Evolutionary conservation across 2,113 vertebrate species (phyloP).

Genomic region (Numida meleagris): DNA sequence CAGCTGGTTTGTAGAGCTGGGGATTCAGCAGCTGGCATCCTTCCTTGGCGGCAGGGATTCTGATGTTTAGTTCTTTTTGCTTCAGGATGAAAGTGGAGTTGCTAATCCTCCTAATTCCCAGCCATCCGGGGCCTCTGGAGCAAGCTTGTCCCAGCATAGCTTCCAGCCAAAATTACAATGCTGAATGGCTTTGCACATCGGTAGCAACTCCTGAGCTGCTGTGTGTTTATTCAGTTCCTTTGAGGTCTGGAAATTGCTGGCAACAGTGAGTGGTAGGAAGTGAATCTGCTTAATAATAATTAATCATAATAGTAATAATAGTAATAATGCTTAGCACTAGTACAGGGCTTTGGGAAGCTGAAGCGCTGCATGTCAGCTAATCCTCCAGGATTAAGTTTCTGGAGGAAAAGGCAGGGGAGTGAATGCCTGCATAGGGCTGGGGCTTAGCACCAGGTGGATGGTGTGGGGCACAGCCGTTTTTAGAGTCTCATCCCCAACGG

Average conservation of each 20-base stretch:
- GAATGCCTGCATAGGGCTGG: neutral
- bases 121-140: neutral
- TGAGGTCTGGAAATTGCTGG: neutral
- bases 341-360: neutral
- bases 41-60: fast-evolving
- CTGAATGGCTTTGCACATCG: fast-evolving
- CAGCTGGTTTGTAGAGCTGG: neutral
- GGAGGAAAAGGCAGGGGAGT: neutral
- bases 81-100: fast-evolving
- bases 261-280: neutral
- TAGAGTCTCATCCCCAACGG: fast-evolving
- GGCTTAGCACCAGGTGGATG: neutral
- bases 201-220: neutral
- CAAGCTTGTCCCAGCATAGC: fast-evolving
- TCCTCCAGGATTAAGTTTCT: constrained; percentile 34
- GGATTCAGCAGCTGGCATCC: neutral
- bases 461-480: neutral
- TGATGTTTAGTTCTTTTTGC: fast-evolving
- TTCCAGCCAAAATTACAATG: neutral
- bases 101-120: neutral
- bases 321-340: neutral
- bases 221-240: neutral
- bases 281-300: constrained; percentile 54
- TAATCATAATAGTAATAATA: constrained; percentile 37
- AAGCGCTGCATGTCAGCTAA: neutral